These are phyloP conservation scores for Poecilia picta DNA, from an alignment of 2,797 vertebrate genomes.

Conservation along the genomic window DNA sequence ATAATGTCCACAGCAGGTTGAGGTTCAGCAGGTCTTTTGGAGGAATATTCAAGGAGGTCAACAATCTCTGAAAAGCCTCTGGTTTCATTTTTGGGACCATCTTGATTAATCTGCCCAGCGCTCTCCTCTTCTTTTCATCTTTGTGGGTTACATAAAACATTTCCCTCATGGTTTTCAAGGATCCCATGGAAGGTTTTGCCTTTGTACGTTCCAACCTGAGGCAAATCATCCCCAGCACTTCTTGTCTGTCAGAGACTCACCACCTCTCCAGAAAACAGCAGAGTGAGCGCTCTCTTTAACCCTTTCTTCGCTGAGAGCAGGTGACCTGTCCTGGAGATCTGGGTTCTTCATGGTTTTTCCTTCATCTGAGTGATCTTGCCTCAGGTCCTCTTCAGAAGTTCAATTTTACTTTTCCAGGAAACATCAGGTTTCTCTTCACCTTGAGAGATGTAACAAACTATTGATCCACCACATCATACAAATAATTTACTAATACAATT, in stretches of 20 bases:
- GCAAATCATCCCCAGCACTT: neutral
- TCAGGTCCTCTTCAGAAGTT: slow-evolving; percentile 2
- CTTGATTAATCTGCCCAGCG: neutral
- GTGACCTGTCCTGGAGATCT: neutral
- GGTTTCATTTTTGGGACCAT: slow-evolving; percentile 1
- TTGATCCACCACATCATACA: neutral
- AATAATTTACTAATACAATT: neutral
- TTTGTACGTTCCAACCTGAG: neutral
- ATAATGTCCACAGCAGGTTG: neutral
- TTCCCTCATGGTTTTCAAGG: neutral
- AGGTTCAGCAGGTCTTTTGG: neutral
- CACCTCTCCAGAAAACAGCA: neutral
- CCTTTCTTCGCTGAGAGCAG: neutral
- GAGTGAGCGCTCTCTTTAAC: neutral
- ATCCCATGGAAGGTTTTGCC: neutral
- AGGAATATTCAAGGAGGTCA: neutral
- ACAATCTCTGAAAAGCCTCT: neutral
- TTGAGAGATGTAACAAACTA: neutral
- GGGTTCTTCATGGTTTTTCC: neutral
- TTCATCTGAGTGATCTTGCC: slow-evolving; percentile 7
- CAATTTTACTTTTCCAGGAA: neutral
- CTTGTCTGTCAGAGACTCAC: neutral
- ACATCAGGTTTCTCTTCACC: neutral
- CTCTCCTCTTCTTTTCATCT: neutral
- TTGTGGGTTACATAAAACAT: neutral